Evolutionary conservation across 2,888 invertebrate species (phyloP).

Genomic region (Cerastis rubricosa): DNA sequence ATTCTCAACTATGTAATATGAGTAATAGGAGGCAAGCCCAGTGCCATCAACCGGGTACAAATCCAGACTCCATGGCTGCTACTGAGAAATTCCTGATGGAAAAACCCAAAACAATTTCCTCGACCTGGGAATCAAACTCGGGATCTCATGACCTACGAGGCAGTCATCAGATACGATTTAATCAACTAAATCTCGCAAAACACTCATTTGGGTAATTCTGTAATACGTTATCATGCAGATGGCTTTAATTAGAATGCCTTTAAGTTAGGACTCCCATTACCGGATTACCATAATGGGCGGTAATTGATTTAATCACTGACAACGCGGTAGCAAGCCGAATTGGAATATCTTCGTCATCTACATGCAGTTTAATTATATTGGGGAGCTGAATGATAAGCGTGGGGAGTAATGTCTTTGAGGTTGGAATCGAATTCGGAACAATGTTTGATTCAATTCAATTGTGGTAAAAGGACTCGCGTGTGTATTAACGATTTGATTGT

Average conservation of each 20-base stretch:
- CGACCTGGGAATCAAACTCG: too few relatives aligned
- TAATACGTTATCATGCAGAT: conserved; percentile 65
- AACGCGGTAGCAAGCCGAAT: conserved; percentile 55
- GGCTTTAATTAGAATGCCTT: conserved; percentile 47
- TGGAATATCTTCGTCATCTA: conserved; percentile 56
- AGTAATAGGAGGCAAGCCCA: too few relatives aligned
- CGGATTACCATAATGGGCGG: conserved; percentile 66
- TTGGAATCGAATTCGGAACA: background rate
- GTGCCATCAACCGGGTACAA: too few relatives aligned
- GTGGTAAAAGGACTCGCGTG: background rate
- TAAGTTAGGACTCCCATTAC: conserved; percentile 57
- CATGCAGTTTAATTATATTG: conserved; percentile 53
- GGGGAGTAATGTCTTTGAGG: background rate
- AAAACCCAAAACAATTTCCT: too few relatives aligned
- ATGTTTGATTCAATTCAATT: background rate
- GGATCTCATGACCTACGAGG: too few relatives aligned
- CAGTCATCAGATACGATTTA: conserved; percentile 12
- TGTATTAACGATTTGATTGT: background rate
- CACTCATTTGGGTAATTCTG: conserved; percentile 49
- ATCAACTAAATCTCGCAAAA: conserved; percentile 29
- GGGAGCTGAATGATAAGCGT: conserved; percentile 15
- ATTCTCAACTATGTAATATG: too few relatives aligned
- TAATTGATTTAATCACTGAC: conserved; percentile 68
- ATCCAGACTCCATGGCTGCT: too few relatives aligned
- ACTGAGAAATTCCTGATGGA: too few relatives aligned